Percentiles rank a stretch among this genome's conserved stretches.
These are phyloP conservation scores for Gyrodactylus salaris DNA, from an alignment of 1,140 invertebrate species.

Conservation along the genomic window DNA sequence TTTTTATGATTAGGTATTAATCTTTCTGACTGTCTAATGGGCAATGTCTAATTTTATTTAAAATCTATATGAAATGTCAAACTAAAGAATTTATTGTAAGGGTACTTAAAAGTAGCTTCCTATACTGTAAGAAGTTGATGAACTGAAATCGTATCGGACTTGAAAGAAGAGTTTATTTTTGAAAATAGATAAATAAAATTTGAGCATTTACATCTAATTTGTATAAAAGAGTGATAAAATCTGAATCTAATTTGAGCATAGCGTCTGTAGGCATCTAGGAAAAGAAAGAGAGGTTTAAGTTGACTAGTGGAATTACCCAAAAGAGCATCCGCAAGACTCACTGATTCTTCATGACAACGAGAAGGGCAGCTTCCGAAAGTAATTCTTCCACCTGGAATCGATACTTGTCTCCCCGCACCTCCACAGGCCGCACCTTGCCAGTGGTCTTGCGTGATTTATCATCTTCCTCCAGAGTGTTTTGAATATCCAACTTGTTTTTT, in stretches of 20 bases:
- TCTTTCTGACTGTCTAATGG: too few species aligned
- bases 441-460: not conserved
- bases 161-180: too few species aligned
- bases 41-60: too few species aligned
- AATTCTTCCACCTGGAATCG: not conserved
- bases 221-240: too few species aligned
- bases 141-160: too few species aligned
- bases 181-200: too few species aligned
- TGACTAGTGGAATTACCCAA: not conserved
- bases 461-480: not conserved
- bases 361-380: not conserved
- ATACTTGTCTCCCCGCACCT: not conserved
- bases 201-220: too few species aligned
- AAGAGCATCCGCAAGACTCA: not conserved
- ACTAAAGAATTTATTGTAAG: too few species aligned
- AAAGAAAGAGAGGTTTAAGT: not conserved
- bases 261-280: not conserved
- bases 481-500: not conserved
- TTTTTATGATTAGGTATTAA: too few species aligned
- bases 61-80: too few species aligned
- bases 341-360: not conserved
- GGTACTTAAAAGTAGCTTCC: too few species aligned
- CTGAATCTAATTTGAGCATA: not conserved
- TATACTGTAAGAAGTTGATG: too few species aligned
- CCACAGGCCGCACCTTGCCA: not conserved